Base-by-base conservation (phyloP, 2,797 vertebrate species). In the Distichodus sexfasciatus region DNA sequence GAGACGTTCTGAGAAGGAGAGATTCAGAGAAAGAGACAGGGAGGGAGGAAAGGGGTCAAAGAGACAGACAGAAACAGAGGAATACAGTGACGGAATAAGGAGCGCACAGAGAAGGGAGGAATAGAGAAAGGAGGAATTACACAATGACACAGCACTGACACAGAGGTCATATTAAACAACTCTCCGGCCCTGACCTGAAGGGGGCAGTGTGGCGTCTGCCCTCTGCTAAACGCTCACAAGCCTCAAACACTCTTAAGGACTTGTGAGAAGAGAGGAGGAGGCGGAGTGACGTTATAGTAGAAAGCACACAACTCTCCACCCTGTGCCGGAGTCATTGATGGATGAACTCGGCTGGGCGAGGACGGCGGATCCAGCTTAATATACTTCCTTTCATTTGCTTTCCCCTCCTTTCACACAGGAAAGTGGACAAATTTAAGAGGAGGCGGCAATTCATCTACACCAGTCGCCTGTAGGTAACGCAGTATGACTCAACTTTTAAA, bases 171-270 rank as follows among this genome's bases (percentile, higher is more conserved):
- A 36, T 36, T 63, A 19, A 29, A 36, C 28, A 51, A 62, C n/a
- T n/a, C n/a, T 66, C 11, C 14, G 10, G n/a, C n/a, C 63, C 54
- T 41, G 46, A 26, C 31, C 57, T 62, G 57, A 55, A 73, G 60
- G 33, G 54, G 31, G 44, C 64, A 68, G 40, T 48, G 31, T 71
- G 24, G n/a, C 51, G 63, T 71, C n/a, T n/a, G n/a, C n/a, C n/a
- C n/a, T n/a, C n/a, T n/a, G n/a, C n/a, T n/a, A n/a, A n/a, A n/a
- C n/a, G n/a, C n/a, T n/a, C n/a, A n/a, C n/a, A n/a, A n/a, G n/a
- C n/a, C n/a, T n/a, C n/a, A n/a, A n/a, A n/a, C n/a, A n/a, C n/a
- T n/a, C n/a, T n/a, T n/a, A n/a, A n/a, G n/a, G n/a, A n/a, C n/a
- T n/a, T n/a, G n/a, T n/a, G n/a, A n/a, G n/a, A n/a, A n/a, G n/a